Conservation (phyloP, 2,797 vertebrate genomes). For the Etheostoma perlongum region DNA sequence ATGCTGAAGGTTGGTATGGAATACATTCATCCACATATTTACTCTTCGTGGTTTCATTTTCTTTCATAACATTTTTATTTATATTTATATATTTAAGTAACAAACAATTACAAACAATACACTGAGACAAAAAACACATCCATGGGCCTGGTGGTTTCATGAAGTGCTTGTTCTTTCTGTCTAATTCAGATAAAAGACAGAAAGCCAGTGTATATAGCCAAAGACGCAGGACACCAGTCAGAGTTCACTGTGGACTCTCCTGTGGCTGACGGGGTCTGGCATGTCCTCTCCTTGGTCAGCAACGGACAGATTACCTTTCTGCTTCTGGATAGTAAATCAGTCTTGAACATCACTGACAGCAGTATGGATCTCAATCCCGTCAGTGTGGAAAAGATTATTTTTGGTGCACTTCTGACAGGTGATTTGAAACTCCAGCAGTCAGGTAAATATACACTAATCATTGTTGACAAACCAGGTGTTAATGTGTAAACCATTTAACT, state of each 20-base stretch:
- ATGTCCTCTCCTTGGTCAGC: constrained; percentile 74
- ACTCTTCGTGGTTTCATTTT: not conserved
- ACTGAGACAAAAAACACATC: too few species aligned
- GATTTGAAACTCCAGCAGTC: constrained; percentile 49
- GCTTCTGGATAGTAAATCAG: constrained; percentile 67
- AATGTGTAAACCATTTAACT: not conserved
- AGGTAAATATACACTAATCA: constrained; percentile 61
- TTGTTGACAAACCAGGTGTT: not conserved
- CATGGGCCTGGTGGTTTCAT: not conserved
- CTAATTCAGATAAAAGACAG: constrained; percentile 76
- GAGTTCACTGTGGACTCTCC: constrained; percentile 64
- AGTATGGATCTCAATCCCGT: constrained; percentile 65
- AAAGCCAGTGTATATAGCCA: constrained; percentile 68
- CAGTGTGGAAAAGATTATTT: constrained; percentile 71
- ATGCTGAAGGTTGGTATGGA: constrained; percentile 69
- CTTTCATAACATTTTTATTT: too few species aligned
- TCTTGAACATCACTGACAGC: constrained; percentile 69
- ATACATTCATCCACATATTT: not conserved
- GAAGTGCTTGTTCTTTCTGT: constrained; percentile 9
- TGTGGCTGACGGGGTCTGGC: constrained; percentile 83
- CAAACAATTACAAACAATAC: too few species aligned
- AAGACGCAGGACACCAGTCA: constrained; percentile 62
- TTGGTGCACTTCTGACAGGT: constrained; percentile 63
- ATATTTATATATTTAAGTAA: too few species aligned
- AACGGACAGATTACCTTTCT: constrained; percentile 56